Base-by-base conservation (phyloP, 2,797 vertebrate genomes). In the Tenualosa ilisha region DNA sequence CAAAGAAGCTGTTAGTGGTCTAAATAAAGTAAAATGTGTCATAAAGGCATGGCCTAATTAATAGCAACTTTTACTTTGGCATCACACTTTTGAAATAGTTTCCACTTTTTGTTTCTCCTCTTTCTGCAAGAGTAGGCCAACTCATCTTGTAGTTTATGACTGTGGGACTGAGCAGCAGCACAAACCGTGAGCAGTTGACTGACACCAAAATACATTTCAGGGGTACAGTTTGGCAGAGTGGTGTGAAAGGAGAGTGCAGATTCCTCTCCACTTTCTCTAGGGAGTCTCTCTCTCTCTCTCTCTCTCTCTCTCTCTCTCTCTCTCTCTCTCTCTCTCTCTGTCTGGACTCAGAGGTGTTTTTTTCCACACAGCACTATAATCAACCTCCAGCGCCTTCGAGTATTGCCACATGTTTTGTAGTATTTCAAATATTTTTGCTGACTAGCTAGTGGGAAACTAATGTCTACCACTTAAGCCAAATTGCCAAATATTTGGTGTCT, bases 21-120 rank as follows among this genome's bases (percentile, higher is more conserved):
- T 3, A 46, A 79, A 79, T 79, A 79, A 79, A 79, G 72, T 40
- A 46, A 20, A 79, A 79, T 79, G 72, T 79, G 72, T 79, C 40
- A 79, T 46, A 37, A 75, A 17, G 26, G 20, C 37, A 7, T n/a
- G 46, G 17, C 40, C 37, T 22, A 22, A 40, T 15, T 49, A 37
- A 9, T 31, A 15, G 26, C 13, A 68, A 31, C 11, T 79, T 79
- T 79, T 22, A 15, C 6, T 79, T 22, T 43, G 40, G 72, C 72
- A 79, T 79, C 37, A 24, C n/a, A 63, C 7, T 20, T 56, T 56
- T 56, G 20, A 20, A 24, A 63, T 63, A 24, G 59, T 24, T 63
- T 63, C 7, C 46, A 46, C 46, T 46, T 46, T 46, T 7, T 46
- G 7, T 46, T 46, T 46, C 46, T 46, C 7, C 9, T 7, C 40